Conservation (phyloP, 2,113 vertebrate genomes). For the Ageneiosus marmoratus region DNA sequence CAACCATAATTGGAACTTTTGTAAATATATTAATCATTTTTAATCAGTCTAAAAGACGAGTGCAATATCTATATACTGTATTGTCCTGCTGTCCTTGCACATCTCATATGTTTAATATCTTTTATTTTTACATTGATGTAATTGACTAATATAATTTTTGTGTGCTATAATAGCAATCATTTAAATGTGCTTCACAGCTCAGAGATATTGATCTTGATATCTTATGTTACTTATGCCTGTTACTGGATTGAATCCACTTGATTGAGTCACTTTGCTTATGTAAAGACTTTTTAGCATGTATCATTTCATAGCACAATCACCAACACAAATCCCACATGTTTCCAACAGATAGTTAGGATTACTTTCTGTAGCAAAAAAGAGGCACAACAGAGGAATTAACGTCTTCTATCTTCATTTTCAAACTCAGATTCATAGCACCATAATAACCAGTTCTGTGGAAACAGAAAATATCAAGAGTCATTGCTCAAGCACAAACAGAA, state of each 20-base stretch:
- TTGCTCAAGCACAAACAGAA: not conserved
- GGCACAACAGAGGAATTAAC: not conserved
- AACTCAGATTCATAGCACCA: not conserved
- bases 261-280: conserved; percentile 44
- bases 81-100: not conserved
- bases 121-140: not conserved
- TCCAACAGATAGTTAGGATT: conserved; percentile 52
- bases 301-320: conserved; percentile 48
- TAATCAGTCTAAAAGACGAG: not conserved
- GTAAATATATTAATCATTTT: not conserved
- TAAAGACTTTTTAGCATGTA: conserved; percentile 51
- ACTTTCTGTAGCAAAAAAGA: conserved; percentile 5
- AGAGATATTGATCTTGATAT: not conserved
- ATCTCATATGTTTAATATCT: not conserved
- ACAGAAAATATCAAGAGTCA: not conserved
- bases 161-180: conserved; percentile 1
- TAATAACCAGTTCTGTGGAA: not conserved
- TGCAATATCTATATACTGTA: not conserved
- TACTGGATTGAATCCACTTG: conserved; percentile 34
- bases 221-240: conserved; percentile 15
- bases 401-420: conserved; percentile 4
- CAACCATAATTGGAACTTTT: not conserved
- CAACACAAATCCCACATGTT: conserved; percentile 53
- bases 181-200: conserved; percentile 23
- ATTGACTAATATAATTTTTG: not conserved